Conservation (phyloP, 2,113 vertebrate species). For the Ahaetulla prasina region DNA sequence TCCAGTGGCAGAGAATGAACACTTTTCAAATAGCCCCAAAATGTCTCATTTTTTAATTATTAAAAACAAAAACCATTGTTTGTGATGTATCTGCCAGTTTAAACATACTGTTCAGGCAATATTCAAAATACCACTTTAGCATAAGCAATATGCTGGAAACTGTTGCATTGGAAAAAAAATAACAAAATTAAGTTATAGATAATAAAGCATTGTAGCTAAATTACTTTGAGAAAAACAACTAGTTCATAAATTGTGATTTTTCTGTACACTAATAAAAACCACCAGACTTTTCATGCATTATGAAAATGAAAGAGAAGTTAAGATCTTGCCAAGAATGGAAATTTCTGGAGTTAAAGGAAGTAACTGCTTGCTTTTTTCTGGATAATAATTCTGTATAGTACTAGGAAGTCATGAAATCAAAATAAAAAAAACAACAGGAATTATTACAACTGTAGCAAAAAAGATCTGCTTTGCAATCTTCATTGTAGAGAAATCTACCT, state of each 20-base stretch:
- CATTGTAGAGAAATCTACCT: background rate
- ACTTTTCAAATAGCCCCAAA: background rate
- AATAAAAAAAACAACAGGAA: background rate
- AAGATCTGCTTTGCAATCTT: background rate
- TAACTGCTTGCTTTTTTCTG: background rate
- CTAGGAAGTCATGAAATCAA: background rate
- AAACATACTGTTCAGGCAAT: background rate
- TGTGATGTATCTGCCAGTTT: background rate
- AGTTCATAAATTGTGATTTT: background rate
- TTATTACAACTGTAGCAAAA: background rate
- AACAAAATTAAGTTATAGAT: background rate
- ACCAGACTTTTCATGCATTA: background rate
- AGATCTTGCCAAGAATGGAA: background rate
- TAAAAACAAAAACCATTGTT: background rate
- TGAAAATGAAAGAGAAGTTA: background rate
- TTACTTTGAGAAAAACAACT: background rate
- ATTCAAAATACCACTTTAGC: background rate
- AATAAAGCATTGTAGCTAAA: background rate
- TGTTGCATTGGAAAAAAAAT: background rate
- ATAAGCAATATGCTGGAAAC: background rate
- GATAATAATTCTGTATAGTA: background rate
- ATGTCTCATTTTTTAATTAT: background rate
- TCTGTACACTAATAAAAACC: background rate
- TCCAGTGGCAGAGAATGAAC: background rate
- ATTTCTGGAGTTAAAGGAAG: background rate